Conservation (phyloP, 2,888 invertebrate genomes). For the Dicycla oo region DNA sequence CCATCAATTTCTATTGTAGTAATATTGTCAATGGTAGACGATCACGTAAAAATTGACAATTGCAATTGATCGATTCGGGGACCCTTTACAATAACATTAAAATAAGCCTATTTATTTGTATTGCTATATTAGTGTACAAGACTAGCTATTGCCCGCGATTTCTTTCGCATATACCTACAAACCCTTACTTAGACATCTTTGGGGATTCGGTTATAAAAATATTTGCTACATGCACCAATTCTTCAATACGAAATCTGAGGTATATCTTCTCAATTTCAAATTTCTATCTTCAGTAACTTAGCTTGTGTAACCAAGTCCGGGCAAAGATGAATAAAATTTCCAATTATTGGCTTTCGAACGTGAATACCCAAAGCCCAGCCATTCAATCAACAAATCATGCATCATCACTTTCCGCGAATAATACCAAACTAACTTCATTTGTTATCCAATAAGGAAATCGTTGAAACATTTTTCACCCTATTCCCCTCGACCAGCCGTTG, state of each 20-base stretch:
- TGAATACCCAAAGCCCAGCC: not conserved
- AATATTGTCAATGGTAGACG: too few species aligned
- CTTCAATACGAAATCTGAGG: not conserved
- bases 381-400: not conserved
- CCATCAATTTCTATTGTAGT: too few species aligned
- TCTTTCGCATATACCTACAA: not conserved
- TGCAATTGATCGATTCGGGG: too few species aligned
- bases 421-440: conserved; percentile 42
- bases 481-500: conserved; percentile 42
- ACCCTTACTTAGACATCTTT: not conserved
- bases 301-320: too few species aligned
- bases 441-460: conserved; percentile 42
- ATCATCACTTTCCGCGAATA: conserved; percentile 9
- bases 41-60: too few species aligned
- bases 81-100: not conserved
- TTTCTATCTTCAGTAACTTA: not conserved
- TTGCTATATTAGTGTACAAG: not conserved
- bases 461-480: conserved; percentile 49
- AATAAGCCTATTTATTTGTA: not conserved
- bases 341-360: not conserved
- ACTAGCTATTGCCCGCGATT: not conserved
- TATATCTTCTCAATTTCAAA: not conserved
- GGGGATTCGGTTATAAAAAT: not conserved
- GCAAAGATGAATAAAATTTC: conserved; percentile 4
- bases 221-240: not conserved